A percentile compares a stretch with the other conserved stretches of the same genome.
Conservation (phyloP, 2,113 vertebrate genomes). For the Malurus alboscapulatus region DNA sequence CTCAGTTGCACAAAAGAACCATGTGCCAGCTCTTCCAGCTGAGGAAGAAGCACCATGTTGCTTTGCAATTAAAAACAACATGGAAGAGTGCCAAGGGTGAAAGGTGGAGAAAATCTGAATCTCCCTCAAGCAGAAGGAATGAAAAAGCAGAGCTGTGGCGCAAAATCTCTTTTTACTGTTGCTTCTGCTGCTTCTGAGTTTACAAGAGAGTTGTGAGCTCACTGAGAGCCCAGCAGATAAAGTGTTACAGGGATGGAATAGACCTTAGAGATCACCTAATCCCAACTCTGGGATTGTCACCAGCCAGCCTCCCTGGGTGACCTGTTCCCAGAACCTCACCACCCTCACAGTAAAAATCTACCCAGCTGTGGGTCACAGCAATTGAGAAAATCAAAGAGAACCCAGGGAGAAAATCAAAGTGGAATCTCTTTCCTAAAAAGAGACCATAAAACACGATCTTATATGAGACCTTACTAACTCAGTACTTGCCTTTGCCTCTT, state of each 20-base stretch:
- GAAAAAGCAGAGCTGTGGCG: not conserved
- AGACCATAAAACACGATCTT: not conserved
- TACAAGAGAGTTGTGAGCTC: not conserved
- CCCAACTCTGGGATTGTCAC: rapidly evolving
- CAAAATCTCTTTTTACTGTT: not conserved
- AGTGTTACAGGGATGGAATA: not conserved
- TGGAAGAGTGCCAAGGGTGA: constrained; percentile 56
- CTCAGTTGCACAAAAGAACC: constrained; percentile 20
- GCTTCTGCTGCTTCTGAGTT: not conserved
- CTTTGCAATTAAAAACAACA: constrained; percentile 62
- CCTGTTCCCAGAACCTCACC: not conserved
- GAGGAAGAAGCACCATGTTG: constrained; percentile 48
- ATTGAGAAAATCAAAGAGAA: not conserved
- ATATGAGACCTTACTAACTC: not conserved
- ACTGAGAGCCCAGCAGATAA: not conserved
- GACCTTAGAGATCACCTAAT: not conserved
- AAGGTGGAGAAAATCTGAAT: constrained; percentile 50
- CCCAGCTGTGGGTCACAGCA: not conserved
- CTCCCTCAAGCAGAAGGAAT: not conserved
- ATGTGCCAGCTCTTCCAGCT: constrained; percentile 33
- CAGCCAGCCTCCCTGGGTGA: not conserved
- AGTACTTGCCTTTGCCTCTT: not conserved
- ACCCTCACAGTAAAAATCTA: not conserved
- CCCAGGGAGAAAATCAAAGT: not conserved
- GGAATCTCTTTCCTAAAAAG: not conserved